Evolutionary conservation across 2,888 invertebrate species (phyloP).

Genomic region (Harpalus rubripes): DNA sequence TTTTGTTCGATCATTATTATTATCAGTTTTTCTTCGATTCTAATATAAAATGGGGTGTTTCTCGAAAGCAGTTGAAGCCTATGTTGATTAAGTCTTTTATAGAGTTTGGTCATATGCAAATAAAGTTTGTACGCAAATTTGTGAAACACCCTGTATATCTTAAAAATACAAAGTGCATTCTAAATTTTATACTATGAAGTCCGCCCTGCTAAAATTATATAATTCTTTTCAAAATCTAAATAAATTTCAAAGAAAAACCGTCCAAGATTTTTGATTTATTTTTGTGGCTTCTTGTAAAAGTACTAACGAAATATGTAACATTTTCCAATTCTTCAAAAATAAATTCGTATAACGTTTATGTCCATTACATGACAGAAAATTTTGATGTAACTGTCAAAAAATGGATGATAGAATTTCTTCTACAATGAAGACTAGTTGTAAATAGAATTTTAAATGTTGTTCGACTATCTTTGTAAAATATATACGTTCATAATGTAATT

Average conservation of each 20-base stretch:
- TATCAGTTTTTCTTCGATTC: too few species aligned
- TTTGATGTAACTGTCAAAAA: not conserved
- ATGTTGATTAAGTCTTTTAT: too few species aligned
- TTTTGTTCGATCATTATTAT: too few species aligned
- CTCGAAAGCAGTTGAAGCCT: too few species aligned
- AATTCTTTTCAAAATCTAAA: not conserved
- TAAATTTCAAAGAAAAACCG: not conserved
- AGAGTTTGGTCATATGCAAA: too few species aligned
- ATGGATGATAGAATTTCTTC: conserved; percentile 12
- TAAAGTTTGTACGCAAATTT: too few species aligned
- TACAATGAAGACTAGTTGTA: conserved; percentile 16
- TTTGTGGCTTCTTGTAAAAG: not conserved
- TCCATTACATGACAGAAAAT: conserved; percentile 20
- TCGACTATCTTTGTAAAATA: conserved; percentile 48
- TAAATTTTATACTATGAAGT: not conserved
- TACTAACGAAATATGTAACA: conserved; percentile 17
- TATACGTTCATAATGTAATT: conserved; percentile 45
- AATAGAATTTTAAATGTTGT: conserved; percentile 47
- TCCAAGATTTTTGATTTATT: not conserved
- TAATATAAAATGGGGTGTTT: too few species aligned
- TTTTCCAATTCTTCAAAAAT: conserved; percentile 2
- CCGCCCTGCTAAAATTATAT: conserved; percentile 22
- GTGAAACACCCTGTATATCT: too few species aligned
- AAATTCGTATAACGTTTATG: conserved; percentile 21
- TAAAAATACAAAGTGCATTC: too few species aligned